Evolutionary conservation across 2,797 vertebrate species (phyloP), one percentile per base, ranked within the genome.

Genomic region (Erethizon dorsatum): DNA sequence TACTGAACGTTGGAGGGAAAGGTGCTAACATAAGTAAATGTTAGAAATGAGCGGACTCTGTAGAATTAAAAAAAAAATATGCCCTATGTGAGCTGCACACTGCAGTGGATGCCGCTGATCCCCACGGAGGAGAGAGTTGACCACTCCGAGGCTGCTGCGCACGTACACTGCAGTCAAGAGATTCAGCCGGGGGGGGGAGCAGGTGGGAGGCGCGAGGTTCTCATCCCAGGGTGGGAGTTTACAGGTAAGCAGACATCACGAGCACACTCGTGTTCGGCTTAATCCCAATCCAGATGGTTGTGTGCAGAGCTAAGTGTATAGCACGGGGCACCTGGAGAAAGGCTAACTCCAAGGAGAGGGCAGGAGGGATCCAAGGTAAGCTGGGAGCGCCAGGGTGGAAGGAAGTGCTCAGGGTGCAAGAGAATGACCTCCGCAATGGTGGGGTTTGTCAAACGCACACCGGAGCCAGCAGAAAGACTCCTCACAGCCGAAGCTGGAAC

Each of bases 71-170:
- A 47, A 45, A 14, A 10, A 79, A 83, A 13, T 0, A 26, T 9
- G 37, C 22, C 24, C 8, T 0, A 6, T 0, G 2, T 41, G 63
- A 88, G 50, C 37, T 4, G 18, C 22, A 12, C 0, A 0, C 9
- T 41, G 22, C 6, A 9, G n/a, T 0, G 41, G 78, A 89, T 4
- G 6, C 26, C 45, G 57, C 0, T 6, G 9, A 10, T 14, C 50
- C 33, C 78, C 26, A 3, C 0, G 0, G 61, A 69, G 14, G 22
- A 5, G 22, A 26, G 52, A 3, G n/a, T 41, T 6, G 0, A 33
- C 13, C 20, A 12, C 2, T 47, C 56, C 78, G 71, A 61, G 28
- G 18, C 50, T 22, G 28, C 17, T 4, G 28, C 0, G 18, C 0
- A 26, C 1, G 13, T 13, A 45, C n/a, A 8, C 47, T 11, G 3